A percentile compares a stretch with the other conserved stretches of the same genome.
Conservation (phyloP, 1,140 invertebrate genomes). For the Philotrypesis tridentata region DNA sequence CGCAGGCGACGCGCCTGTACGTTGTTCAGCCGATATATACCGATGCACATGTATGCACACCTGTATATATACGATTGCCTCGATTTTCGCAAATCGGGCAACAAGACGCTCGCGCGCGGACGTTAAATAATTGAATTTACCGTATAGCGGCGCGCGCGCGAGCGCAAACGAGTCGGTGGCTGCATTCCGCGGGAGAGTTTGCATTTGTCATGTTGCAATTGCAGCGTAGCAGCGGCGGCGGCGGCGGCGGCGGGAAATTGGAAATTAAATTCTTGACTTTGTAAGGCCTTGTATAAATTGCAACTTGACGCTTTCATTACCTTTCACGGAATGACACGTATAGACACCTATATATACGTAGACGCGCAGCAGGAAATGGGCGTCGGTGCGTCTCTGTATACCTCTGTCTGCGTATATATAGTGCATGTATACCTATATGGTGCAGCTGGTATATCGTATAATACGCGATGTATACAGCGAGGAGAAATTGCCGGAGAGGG, state of each 20-base stretch:
- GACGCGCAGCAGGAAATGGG: background rate
- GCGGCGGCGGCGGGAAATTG: background rate
- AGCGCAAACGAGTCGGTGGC: background rate
- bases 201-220: background rate
- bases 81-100: too few species aligned
- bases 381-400: too few species aligned
- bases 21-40: too few species aligned
- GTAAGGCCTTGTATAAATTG: slow-evolving; percentile 16
- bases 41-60: too few species aligned
- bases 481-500: background rate
- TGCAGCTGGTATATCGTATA: too few species aligned
- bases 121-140: slow-evolving; percentile 3
- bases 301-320: slow-evolving; percentile 16
- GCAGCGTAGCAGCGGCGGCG: too few species aligned
- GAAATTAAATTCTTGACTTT: slow-evolving; percentile 24
- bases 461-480: background rate
- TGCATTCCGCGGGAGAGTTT: slow-evolving; percentile 1
- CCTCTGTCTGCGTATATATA: too few species aligned
- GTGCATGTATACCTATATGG: too few species aligned
- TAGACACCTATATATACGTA: too few species aligned
- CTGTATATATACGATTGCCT: too few species aligned
- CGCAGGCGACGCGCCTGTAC: too few species aligned
- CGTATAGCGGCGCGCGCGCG: background rate
- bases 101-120: too few species aligned
- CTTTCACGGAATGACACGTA: slow-evolving; percentile 13